A percentile compares a stretch with the other conserved stretches of the same genome.
phyloP scores from a whole-genome alignment of 1,140 invertebrate species.

The Himalopsyche phryganea region DNA sequence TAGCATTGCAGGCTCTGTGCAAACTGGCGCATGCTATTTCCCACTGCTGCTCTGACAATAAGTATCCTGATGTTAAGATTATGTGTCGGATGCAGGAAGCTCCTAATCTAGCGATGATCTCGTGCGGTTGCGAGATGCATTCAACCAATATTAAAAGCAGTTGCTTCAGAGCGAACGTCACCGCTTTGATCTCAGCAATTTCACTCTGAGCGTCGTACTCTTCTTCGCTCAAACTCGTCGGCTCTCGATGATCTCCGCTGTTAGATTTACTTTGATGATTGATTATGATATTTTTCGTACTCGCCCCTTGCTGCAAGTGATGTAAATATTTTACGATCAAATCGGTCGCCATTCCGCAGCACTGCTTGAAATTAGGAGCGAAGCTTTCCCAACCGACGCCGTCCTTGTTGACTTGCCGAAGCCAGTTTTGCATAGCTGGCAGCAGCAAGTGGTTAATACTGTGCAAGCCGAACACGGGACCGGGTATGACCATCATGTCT shows the following conservation, averaged over 20 bases:
- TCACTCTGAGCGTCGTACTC: slow-evolving; percentile 27
- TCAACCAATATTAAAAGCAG: slow-evolving; percentile 83
- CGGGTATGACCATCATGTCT: slow-evolving; percentile 71
- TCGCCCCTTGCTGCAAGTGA: slow-evolving; percentile 53
- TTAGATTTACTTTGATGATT: slow-evolving; percentile 24
- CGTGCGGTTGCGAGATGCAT: slow-evolving; percentile 84
- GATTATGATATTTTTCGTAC: slow-evolving; percentile 15
- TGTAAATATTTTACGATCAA: slow-evolving; percentile 81
- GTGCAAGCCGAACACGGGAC: slow-evolving; percentile 81
- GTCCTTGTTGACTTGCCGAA: slow-evolving; percentile 69
- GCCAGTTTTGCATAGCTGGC: slow-evolving; percentile 87
- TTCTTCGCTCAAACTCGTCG: slow-evolving; percentile 42
- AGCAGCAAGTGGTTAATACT: slow-evolving; percentile 87
- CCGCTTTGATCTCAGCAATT: slow-evolving; percentile 53
- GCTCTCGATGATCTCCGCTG: slow-evolving; percentile 30
- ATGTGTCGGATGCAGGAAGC: slow-evolving; percentile 90
- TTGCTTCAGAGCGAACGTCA: slow-evolving; percentile 81
- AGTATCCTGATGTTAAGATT: slow-evolving; percentile 75
- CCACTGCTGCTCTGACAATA: slow-evolving; percentile 80
- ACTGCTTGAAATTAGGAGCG: slow-evolving; percentile 88
- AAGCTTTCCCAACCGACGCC: slow-evolving; percentile 68
- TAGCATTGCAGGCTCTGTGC: slow-evolving; percentile 77
- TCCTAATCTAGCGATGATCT: slow-evolving; percentile 84
- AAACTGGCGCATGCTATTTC: slow-evolving; percentile 75
- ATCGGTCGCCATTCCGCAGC: slow-evolving; percentile 86